A percentile compares a stretch with the other conserved stretches of the same genome.
phyloP scores from a whole-genome alignment of 2,888 invertebrate species.

The Carabus problematicus region DNA sequence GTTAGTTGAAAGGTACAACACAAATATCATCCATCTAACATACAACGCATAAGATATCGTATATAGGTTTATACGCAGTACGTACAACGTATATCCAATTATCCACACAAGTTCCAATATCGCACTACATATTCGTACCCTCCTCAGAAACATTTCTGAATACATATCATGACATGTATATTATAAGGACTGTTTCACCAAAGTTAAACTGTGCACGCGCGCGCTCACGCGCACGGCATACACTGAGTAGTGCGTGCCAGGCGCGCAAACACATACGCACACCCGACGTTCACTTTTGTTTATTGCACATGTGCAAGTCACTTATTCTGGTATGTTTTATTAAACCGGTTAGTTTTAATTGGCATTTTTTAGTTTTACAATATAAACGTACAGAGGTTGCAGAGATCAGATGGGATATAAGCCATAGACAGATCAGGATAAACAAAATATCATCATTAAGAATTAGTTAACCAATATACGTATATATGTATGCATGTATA shows the following conservation, averaged over 20 bases:
- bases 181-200: slow-evolving; percentile 42
- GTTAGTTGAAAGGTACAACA: slow-evolving; percentile 33
- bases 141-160: slow-evolving; percentile 52
- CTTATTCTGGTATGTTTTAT: slow-evolving; percentile 34
- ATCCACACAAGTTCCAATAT: slow-evolving; percentile 40
- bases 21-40: slow-evolving; percentile 33
- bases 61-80: not conserved
- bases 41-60: slow-evolving; percentile 37
- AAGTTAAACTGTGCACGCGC: slow-evolving; percentile 22
- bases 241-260: not conserved
- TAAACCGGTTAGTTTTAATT: slow-evolving; percentile 47
- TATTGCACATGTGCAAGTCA: slow-evolving; percentile 35
- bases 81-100: slow-evolving; percentile 21
- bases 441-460: slow-evolving; percentile 53
- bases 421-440: slow-evolving; percentile 57
- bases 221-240: slow-evolving; percentile 6
- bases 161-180: slow-evolving; percentile 29
- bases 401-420: slow-evolving; percentile 55
- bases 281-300: slow-evolving; percentile 18
- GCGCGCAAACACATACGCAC: slow-evolving; percentile 11
- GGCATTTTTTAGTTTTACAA: slow-evolving; percentile 52
- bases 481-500: not conserved
- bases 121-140: slow-evolving; percentile 54
- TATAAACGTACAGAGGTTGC: slow-evolving; percentile 33
- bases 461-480: no score